phyloP scores from a whole-genome alignment of 2,113 vertebrate species.

The Ophiodon elongatus region DNA sequence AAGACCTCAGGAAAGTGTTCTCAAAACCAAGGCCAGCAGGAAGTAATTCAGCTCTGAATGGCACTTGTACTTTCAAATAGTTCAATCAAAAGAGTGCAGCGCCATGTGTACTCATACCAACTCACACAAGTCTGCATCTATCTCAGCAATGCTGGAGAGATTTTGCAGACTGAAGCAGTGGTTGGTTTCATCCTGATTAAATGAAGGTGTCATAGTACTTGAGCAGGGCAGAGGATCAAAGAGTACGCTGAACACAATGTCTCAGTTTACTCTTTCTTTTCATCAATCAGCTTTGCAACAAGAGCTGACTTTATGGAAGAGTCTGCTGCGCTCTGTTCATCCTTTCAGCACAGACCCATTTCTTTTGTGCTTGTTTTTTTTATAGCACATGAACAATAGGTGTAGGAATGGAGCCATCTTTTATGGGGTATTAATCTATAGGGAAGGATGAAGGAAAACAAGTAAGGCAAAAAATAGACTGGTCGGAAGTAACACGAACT shows the following conservation, averaged over 20 bases:
- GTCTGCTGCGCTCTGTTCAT: background rate
- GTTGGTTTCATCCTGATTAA: constrained; percentile 49
- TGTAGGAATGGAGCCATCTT: background rate
- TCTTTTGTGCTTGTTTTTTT: background rate
- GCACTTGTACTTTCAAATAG: constrained; percentile 10
- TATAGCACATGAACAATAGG: background rate
- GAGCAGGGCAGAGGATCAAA: constrained; percentile 15
- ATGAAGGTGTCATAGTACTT: constrained; percentile 26
- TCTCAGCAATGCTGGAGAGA: constrained; percentile 37
- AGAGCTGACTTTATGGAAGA: background rate
- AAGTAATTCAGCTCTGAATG: constrained; percentile 25
- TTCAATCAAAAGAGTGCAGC: constrained; percentile 6
- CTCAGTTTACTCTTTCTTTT: background rate
- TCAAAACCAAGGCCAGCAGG: background rate
- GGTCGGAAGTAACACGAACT: too few relatives aligned
- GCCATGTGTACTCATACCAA: background rate
- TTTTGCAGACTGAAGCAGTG: constrained; percentile 19
- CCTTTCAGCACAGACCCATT: too few relatives aligned
- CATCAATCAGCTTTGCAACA: background rate
- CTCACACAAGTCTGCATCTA: constrained; percentile 24
- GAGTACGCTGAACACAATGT: background rate
- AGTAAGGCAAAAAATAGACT: too few relatives aligned
- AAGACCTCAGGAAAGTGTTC: background rate
- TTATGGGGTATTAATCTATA: background rate
- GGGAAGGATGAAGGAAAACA: background rate